Percentiles rank a stretch among this genome's conserved stretches.
phyloP scores from a whole-genome alignment of 2,113 vertebrate genomes.

The Phylloscopus trochilus region DNA sequence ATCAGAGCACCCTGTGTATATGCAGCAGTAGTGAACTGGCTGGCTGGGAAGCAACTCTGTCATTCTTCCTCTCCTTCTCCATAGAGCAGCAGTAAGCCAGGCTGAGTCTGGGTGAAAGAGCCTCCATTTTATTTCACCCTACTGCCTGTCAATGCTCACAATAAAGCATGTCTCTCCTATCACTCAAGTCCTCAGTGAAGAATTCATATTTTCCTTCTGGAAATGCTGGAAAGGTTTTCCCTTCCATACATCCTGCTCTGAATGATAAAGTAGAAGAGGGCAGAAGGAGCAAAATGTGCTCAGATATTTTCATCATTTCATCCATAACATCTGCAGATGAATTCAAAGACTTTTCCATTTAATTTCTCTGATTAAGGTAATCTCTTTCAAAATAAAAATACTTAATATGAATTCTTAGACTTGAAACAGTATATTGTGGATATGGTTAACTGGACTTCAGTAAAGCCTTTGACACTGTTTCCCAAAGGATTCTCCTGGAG shows the following conservation, averaged over 20 bases:
- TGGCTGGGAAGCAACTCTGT: background rate
- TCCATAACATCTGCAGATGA: background rate
- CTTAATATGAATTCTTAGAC: background rate
- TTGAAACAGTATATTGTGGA: background rate
- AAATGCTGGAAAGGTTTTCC: background rate
- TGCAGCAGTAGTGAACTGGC: background rate
- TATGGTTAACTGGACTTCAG: background rate
- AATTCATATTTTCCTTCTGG: background rate
- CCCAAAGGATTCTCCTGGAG: background rate
- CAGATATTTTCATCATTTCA: background rate
- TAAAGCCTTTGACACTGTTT: background rate
- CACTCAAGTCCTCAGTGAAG: background rate
- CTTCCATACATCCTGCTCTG: background rate
- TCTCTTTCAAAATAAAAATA: background rate
- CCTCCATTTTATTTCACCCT: background rate
- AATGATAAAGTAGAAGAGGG: background rate
- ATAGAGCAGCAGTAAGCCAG: background rate
- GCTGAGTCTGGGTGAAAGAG: background rate
- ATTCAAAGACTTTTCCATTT: background rate
- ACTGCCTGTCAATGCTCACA: background rate
- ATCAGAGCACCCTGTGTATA: background rate
- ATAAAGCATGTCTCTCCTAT: background rate
- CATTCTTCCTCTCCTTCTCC: background rate
- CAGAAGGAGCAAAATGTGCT: background rate
- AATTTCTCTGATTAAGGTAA: background rate